Base-by-base conservation (phyloP, 2,113 vertebrate species). In the Nycticebus coucang region DNA sequence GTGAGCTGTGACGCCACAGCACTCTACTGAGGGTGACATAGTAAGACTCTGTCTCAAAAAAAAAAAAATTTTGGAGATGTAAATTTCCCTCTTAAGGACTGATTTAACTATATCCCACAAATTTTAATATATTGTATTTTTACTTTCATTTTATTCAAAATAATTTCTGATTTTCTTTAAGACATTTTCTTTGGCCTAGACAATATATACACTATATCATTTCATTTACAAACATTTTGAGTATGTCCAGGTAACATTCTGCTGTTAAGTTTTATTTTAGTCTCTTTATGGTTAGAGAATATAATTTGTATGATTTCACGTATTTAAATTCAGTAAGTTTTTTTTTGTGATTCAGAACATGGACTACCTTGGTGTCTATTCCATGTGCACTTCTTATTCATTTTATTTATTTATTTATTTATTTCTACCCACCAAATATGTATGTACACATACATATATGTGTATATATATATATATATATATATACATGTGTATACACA, bases 161-260 rank as follows among this genome's bases (percentile, higher is more conserved):
- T 75, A 62, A 18, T 83, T 57, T 79, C 53, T 87, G 2, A 37
- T 37, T 72, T 94, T 84, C 59, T 30, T 82, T 82, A 22, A 69
- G 41, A 71, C 35, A 53, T 86, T 35, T 19, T 71, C 45, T 87
- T 62, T 94, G 19, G 53, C n/a, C 15, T 2, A 17, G 53, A 50
- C 60, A 37, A 62, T 82, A 30, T n/a, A 72, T 26, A 92, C 8
- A 30, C 15, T 72, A 10, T 74, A 17, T 17, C 57, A 62, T 59
- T 86, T 89, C 89, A 85, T 53, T 94, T 35, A 59, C 1, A 94
- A 92, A 84, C 72, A 84, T 50, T 89, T 84, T 78, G 30, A 37
- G 33, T 64, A 33, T 59, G 57, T 79, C 59, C 24, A 64, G 45
- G 35, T 78, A 78, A 75, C 24, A 41, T 86, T 55, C 28, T 87